Evolutionary conservation across 1,140 invertebrate genomes (phyloP), one percentile per base, ranked within the genome.

Genomic region (Vanessa atalanta): DNA sequence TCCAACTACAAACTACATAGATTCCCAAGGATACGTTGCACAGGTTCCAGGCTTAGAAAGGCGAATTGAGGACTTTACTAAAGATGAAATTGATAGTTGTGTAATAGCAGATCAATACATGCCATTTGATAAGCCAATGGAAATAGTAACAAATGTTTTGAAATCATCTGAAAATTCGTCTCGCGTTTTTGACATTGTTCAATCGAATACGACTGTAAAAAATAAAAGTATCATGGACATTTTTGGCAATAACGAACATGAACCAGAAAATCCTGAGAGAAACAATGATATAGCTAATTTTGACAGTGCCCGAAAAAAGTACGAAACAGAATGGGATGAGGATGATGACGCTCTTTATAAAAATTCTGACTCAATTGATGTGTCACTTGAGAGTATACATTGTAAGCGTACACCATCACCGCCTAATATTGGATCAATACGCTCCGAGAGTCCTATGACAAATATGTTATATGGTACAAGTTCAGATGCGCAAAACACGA

Each of bases 331-430:
- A 47, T 93, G 91, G 91, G 87, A 93, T 83, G 88, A 88, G 70
- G 92, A 93, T 73, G 92, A 93, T 79, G 93, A 93, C 74, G 92
- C 85, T 73, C 84, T 93, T 26, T 93, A 93, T 75, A 90, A 86
- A 84, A 83, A 85, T 69, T 72, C 84, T 63, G 86, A 87, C 78
- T 71, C 81, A n/a, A 65, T 78, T 66, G 79, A 82, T 26, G 63
- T 72, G 53, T 26, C 57, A 2, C 68, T 71, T 61, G 15, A 64
- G 37, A 61, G 76, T 66, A 43, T 55, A 60, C 48, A 47, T 15
- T 20, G 31, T 72, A 66, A 81, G 65, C 69, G 82, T 47, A 75
- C 75, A 53, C 79, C 81, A 16, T 82, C 78, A 53, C 77, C 84
- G 12, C 76, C 76, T 9, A 81, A 73, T 70, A 78, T 77, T 53